A percentile compares a stretch with the other conserved stretches of the same genome.
phyloP scores from a whole-genome alignment of 2,888 invertebrate species.

The Trichopoda pennipes region DNA sequence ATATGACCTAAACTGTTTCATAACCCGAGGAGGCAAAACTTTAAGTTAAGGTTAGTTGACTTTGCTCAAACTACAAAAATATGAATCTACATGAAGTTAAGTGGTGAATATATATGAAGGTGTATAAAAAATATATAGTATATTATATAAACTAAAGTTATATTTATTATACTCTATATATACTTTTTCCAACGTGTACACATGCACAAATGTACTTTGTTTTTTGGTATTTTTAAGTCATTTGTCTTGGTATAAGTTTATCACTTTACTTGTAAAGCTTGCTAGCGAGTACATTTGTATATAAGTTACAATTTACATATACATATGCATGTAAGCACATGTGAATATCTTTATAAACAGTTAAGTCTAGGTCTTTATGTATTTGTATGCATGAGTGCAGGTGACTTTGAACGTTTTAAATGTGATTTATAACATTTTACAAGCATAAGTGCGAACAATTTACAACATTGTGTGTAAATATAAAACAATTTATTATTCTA shows the following conservation, averaged over 20 bases:
- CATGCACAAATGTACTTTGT: neutral
- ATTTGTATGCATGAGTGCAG: slow-evolving; percentile 52
- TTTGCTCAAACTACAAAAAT: neutral
- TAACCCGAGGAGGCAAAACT: slow-evolving; percentile 47
- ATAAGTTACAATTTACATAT: neutral
- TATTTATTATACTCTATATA: slow-evolving; percentile 13
- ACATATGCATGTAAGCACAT: neutral
- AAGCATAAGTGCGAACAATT: slow-evolving; percentile 66
- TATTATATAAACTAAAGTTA: slow-evolving; percentile 26
- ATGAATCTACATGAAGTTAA: neutral
- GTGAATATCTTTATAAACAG: neutral
- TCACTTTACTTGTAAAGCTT: neutral
- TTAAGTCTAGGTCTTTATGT: slow-evolving; percentile 2
- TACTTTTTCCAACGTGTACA: neutral
- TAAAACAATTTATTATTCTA: slow-evolving; percentile 62
- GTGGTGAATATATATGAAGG: neutral
- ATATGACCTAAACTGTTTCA: slow-evolving; percentile 47
- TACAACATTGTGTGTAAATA: slow-evolving; percentile 66
- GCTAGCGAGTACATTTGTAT: neutral
- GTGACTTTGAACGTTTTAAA: slow-evolving; percentile 66
- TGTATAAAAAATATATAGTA: neutral
- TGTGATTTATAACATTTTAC: slow-evolving; percentile 68
- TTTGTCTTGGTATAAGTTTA: slow-evolving; percentile 51
- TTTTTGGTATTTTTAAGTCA: slow-evolving; percentile 14
- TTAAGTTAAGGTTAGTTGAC: slow-evolving; percentile 54